Base-by-base conservation (phyloP, 2,888 invertebrate genomes). In the Drosophila greeni region DNA sequence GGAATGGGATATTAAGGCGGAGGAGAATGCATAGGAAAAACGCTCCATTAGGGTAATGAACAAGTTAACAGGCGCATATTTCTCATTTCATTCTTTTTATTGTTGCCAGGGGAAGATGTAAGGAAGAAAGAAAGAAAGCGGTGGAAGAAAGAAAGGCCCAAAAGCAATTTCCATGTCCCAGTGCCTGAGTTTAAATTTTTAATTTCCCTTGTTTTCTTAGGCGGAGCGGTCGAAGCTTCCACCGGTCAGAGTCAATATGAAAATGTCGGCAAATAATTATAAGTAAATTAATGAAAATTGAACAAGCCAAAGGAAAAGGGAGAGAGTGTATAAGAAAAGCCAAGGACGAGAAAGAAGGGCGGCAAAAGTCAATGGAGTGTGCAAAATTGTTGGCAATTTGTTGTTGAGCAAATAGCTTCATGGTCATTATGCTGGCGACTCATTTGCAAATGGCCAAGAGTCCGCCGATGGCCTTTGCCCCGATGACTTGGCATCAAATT, bases 21-120 rank as follows among this genome's bases (percentile, higher is more conserved):
- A 42, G 54, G 36, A 52, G 66, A 42, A 67, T 65, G 59, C 65
- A 57, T 68, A 45, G 62, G 36, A 66, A 72, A 75, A 84, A 70
- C 72, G 69, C 83, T 84, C 85, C 84, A 81, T 81, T 81, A 81
- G 82, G 81, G 82, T 81, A 81, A 81, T 81, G 81, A 81, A 84
- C 83, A 81, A 81, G 80, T 84, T 85, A 81, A 81, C 85, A 81
- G 83, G 71, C 72, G 74, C 66, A 76, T 80, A 82, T 85, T 77
- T 80, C 73, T 85, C 76, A 75, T 77, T 83, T 74, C 82, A 69
- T 66, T 80, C 74, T 66, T 51, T 66, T 72, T 67, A 64, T 67
- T 67, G 65, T 64, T 43, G 43, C 33, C 66, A 7, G 20, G 71
- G 45, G 70, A 51, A 31, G 37, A 42, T 26, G 55, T 14, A 14